These are phyloP conservation scores for Drosophila tropicalis DNA, from an alignment of 1,140 invertebrate genomes.

Conservation along the genomic window DNA sequence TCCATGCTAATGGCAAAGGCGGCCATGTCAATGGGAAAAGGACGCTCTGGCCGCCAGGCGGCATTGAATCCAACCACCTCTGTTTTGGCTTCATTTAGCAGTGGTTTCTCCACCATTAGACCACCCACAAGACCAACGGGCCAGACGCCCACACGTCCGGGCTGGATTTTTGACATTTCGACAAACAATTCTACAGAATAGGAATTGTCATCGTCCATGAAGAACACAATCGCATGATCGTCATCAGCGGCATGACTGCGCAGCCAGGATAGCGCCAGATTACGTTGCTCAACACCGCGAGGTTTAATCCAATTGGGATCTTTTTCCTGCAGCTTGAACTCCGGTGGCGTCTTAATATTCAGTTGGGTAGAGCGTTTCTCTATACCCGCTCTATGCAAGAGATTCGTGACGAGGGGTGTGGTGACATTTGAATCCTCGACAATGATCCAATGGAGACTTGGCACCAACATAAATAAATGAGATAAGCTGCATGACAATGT, in stretches of 20 bases:
- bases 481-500: constrained; percentile 86
- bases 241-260: constrained; percentile 86
- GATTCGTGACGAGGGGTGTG: constrained; percentile 90
- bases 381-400: constrained; percentile 88
- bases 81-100: constrained; percentile 87
- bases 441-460: constrained; percentile 97
- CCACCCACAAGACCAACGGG: constrained; percentile 98
- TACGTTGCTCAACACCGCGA: constrained; percentile 96
- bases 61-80: constrained; percentile 93
- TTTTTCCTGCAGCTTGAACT: constrained; percentile 87
- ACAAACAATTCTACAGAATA: constrained; percentile 90
- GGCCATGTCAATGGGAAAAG: constrained; percentile 99
- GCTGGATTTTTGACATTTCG: constrained; percentile 88
- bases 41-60: constrained; percentile 92
- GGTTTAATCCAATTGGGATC: constrained; percentile 96
- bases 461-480: constrained; percentile 94
- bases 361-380: constrained; percentile 69
- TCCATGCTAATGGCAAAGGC: constrained; percentile 97
- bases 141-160: constrained; percentile 94
- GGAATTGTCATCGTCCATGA: constrained; percentile 98
- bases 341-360: constrained; percentile 84
- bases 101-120: constrained; percentile 92
- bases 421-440: constrained; percentile 93
- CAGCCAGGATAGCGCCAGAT: constrained; percentile 94
- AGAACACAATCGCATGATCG: constrained; percentile 94